Conservation (phyloP, 1,140 invertebrate genomes). For the Cotesia glomerata region DNA sequence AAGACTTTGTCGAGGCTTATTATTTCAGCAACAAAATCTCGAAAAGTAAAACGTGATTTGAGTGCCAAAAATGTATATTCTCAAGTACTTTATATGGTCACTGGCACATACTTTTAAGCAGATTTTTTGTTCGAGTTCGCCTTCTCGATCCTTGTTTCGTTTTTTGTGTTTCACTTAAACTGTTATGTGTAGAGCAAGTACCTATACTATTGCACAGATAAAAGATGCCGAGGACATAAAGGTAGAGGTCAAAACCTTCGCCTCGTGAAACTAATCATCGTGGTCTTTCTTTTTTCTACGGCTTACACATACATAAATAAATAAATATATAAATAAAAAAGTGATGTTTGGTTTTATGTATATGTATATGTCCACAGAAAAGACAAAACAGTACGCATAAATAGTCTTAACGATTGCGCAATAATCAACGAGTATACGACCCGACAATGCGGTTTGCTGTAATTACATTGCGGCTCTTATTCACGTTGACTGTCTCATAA, state of each 20-base stretch:
- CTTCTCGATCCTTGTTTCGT: background rate
- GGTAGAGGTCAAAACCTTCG: constrained; percentile 3
- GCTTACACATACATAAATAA: too few species aligned
- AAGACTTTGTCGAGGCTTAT: too few species aligned
- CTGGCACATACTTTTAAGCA: too few species aligned
- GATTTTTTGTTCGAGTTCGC: too few species aligned
- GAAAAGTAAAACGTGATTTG: too few species aligned
- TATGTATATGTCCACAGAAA: background rate
- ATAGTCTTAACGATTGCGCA: background rate
- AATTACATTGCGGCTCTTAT: constrained; percentile 4
- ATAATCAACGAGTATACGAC: background rate
- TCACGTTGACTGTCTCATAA: background rate
- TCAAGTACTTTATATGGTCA: too few species aligned
- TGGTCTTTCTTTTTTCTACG: background rate
- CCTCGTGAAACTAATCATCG: background rate
- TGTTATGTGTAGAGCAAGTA: too few species aligned
- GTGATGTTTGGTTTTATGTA: background rate
- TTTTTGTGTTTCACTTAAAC: too few species aligned
- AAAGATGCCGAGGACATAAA: background rate
- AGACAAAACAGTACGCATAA: too few species aligned
- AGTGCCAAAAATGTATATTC: too few species aligned
- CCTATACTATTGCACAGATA: background rate
- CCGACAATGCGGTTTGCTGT: background rate
- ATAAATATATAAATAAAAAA: background rate
- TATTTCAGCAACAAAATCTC: too few species aligned